Evolutionary conservation across 2,888 invertebrate species (phyloP).

Genomic region (Syrphus vitripennis): DNA sequence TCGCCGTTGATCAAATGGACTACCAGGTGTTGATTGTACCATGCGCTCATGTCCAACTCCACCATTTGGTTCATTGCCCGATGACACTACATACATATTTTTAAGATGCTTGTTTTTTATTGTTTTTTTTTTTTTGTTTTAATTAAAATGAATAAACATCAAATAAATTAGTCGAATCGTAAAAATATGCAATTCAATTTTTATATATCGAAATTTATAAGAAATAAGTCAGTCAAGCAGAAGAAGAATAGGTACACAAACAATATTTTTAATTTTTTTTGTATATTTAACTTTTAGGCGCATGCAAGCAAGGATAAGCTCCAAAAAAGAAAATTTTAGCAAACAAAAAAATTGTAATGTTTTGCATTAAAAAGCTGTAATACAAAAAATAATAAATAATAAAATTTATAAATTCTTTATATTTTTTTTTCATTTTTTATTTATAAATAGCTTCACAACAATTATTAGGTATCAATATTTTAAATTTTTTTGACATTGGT

Average conservation of each 20-base stretch:
- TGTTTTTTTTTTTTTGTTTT: not conserved
- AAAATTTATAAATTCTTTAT: not conserved
- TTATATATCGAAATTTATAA: not conserved
- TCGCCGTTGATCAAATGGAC: constrained; percentile 86
- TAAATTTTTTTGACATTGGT: not conserved
- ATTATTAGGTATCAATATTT: not conserved
- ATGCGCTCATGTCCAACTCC: constrained; percentile 82
- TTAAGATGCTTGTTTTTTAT: not conserved
- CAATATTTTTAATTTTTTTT: no score
- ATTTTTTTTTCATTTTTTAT: not conserved
- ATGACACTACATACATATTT: constrained; percentile 26
- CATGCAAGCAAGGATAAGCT: not conserved
- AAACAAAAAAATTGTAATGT: not conserved
- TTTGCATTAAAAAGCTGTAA: not conserved
- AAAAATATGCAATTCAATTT: not conserved
- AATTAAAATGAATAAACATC: not conserved
- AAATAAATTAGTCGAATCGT: not conserved
- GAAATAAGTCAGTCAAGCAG: not conserved
- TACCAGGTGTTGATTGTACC: constrained; percentile 87
- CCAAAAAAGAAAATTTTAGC: not conserved
- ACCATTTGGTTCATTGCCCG: constrained; percentile 73
- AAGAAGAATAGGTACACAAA: not conserved
- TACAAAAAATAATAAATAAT: not conserved
- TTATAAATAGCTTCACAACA: not conserved
- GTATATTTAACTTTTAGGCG: no score